Evolutionary conservation across 2,888 invertebrate species (phyloP), one percentile per base, ranked within the genome.

Genomic region (Hirtodrosophila trivittata): DNA sequence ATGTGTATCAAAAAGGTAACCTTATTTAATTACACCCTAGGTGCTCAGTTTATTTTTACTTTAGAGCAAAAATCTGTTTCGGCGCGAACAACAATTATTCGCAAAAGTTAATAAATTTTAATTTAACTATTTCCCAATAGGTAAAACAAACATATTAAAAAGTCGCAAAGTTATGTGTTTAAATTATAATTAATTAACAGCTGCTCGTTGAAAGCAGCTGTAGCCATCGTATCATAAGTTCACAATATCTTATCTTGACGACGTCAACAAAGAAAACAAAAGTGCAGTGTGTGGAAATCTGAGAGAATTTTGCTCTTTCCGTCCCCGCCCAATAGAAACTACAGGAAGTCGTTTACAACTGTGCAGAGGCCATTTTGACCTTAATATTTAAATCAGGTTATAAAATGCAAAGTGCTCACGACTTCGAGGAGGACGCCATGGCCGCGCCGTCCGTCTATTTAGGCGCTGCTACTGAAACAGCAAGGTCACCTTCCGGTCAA

Each of bases 401-500:
- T 9, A 28, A 28, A 9, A 28, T 28, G 5, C 28, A 28, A 28
- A 2, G 28, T 28, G 28, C 28, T 1, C 9, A 93, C 71, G 91
- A 91, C 41, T 76, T 73, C 59, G 88, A 87, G 18, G 85, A 91
- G 64, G 80, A 75, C 8, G 87, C 86, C 10, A 84, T 84, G 83
- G 83, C 72, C 0, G 83, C 83, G 1, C 87, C 82, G 1, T 58
- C 80, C 0, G 33, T 37, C 0, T 72, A 68, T 42, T 66, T 74
- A 6, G 47, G 64, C 1, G 52, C 55, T 0, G 45, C 66, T 9
- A 46, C 77, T 57, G 18, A 62, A 41, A 33, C 59, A 41, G 25
- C 26, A 10, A 16, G 37, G 12, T 25, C 16, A 6, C 35, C 46
- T 9, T 14, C 35, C 28, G 32, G 35, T 1, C 50, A 70, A 9